Evolutionary conservation across 1,140 invertebrate species (phyloP), one percentile per base, ranked within the genome.

Genomic region (Atopsyche davidsoni): DNA sequence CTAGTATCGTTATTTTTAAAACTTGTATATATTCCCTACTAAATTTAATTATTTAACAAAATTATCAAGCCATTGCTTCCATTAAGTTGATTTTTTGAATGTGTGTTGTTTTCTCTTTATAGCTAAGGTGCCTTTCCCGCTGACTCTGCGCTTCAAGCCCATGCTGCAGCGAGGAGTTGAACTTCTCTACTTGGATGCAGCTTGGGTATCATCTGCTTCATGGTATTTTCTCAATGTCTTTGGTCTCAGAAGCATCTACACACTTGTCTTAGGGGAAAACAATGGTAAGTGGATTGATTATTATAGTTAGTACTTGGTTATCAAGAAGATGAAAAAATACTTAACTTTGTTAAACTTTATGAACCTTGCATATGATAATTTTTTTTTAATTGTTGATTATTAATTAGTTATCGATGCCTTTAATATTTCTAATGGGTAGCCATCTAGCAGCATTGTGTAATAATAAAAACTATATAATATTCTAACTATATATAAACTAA

Each of bases 181-280:
- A 70, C 72, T 99, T 21, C 78, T 82, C 4, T 95, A 94, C 19
- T 66, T 99, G 25, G 96, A 99, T 76, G 95, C 97, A 16, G 93
- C 96, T 9, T 99, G 96, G 97, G 97, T 99, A 0, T 98, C 96
- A 1, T 98, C 95, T 1, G 96, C 95, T 3, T 99, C 96, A 0
- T 99, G 97, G 97, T 99, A 99, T 75, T 99, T 99, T 67, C 79
- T 99, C 0, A 99, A 99, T 73, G 94, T 99, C 0, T 99, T 99
- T 79, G 97, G 97, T 38, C 75, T 99, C 16, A 78, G 97, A 39
- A 97, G 93, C 51, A 98, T 99, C 66, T 99, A 99, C 67, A 89
- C 92, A 1, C 75, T 99, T 16, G 96, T 99, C 11, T 77, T 99
- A 13, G 97, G 97, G 36, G 95, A 98, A 75, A 98, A 98, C 68